phyloP scores from a whole-genome alignment of 2,888 invertebrate genomes.

The Chymomyza fuscimana region DNA sequence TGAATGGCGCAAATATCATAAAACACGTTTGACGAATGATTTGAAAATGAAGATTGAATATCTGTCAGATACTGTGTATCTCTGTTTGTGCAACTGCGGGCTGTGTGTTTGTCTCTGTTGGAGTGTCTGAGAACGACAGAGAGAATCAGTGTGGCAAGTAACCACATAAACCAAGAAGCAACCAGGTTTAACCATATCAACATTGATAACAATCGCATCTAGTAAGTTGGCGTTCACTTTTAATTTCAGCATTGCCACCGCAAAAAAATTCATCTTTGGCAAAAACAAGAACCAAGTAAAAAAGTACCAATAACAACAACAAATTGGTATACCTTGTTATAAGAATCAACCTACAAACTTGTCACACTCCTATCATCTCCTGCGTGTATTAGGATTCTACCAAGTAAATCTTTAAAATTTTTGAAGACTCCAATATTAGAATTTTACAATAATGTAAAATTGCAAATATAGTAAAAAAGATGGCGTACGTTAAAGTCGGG shows the following conservation, averaged over 20 bases:
- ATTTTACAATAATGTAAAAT: too few relatives aligned
- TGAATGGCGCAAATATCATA: conserved; percentile 62
- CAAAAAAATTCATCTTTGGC: conserved; percentile 44
- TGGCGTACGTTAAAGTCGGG: too few relatives aligned
- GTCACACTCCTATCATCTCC: too few relatives aligned
- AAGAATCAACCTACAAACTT: neutral
- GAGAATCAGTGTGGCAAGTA: neutral
- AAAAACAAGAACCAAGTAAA: conserved; percentile 7
- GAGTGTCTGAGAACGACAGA: neutral
- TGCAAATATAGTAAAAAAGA: too few relatives aligned
- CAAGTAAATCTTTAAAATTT: too few relatives aligned
- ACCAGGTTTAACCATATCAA: conserved; percentile 33
- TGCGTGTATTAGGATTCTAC: too few relatives aligned
- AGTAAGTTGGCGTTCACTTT: conserved; percentile 59
- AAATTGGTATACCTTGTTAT: neutral
- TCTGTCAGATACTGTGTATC: conserved; percentile 54
- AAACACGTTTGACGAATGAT: conserved; percentile 70
- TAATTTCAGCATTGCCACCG: conserved; percentile 57
- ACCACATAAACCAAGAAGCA: conserved; percentile 22
- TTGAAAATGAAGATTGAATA: conserved; percentile 69
- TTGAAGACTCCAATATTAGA: too few relatives aligned
- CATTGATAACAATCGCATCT: conserved; percentile 18
- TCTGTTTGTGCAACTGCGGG: neutral
- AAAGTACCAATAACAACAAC: conserved; percentile 15
- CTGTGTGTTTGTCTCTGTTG: neutral